These are phyloP conservation scores for Bombus superbus DNA, from an alignment of 1,140 invertebrate species.

Conservation along the genomic window DNA sequence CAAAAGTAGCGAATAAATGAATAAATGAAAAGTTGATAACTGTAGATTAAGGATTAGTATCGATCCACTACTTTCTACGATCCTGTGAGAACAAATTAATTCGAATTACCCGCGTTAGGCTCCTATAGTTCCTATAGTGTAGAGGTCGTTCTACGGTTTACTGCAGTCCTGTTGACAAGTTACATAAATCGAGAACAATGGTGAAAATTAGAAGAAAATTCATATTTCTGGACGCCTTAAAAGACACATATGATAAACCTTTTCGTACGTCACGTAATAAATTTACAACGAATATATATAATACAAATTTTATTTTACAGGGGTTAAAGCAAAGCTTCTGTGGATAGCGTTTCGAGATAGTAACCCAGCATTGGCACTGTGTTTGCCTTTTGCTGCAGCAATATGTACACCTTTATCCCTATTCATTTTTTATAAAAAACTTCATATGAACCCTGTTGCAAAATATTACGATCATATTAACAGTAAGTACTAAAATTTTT, in stretches of 20 bases:
- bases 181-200: slow-evolving; percentile 8
- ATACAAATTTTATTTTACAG: slow-evolving; percentile 22
- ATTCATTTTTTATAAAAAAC: rapidly evolving
- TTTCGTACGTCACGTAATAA: slow-evolving; percentile 28
- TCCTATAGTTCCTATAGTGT: too few relatives aligned
- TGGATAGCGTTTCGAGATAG: slow-evolving; percentile 28
- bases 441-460: not conserved
- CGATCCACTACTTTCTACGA: not conserved
- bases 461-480: slow-evolving; percentile 1
- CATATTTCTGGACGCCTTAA: rapidly evolving
- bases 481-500: slow-evolving; percentile 47
- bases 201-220: not conserved
- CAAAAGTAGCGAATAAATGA: not conserved
- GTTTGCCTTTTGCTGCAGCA: rapidly evolving
- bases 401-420: rapidly evolving
- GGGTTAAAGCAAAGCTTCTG: not conserved
- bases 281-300: not conserved
- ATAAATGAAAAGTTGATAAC: not conserved
- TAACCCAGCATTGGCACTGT: not conserved
- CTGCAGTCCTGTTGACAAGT: not conserved
- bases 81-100: not conserved
- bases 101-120: not conserved
- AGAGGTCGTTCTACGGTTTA: not conserved
- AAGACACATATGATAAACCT: not conserved
- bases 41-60: not conserved